A percentile compares a stretch with the other conserved stretches of the same genome.
Evolutionary conservation across 2,113 vertebrate species (phyloP).

Genomic region (Phyllopteryx taeniolatus): DNA sequence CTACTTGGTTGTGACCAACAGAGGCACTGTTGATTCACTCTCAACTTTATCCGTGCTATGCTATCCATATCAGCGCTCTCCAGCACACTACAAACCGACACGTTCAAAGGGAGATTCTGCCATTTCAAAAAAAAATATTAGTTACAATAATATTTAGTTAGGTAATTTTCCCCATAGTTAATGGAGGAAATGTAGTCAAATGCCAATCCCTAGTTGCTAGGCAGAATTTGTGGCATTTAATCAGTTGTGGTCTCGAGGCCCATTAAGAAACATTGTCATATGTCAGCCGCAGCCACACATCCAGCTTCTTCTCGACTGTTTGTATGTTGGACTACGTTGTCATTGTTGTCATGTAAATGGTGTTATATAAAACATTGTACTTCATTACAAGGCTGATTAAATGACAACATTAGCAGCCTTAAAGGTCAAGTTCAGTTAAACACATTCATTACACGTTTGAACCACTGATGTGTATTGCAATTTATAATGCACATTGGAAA

Average conservation of each 20-base stretch:
- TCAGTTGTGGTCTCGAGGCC: not conserved
- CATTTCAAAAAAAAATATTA: too few species aligned
- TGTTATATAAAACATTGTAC: not conserved
- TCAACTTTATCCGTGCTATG: not conserved
- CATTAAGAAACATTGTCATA: not conserved
- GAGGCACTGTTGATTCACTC: not conserved
- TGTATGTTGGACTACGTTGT: not conserved
- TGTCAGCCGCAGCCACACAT: not conserved
- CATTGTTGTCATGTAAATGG: too few species aligned
- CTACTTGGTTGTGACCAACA: not conserved
- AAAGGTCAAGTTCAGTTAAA: not conserved
- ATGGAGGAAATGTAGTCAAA: not conserved
- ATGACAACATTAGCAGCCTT: not conserved
- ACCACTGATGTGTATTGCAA: too few species aligned
- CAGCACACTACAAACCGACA: too few species aligned
- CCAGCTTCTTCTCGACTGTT: not conserved
- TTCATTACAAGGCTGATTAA: not conserved
- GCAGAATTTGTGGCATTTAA: not conserved
- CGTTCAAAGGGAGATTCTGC: too few species aligned
- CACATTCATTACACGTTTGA: too few species aligned
- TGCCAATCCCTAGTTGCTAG: not conserved
- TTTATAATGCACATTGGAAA: not conserved
- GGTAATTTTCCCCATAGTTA: too few species aligned
- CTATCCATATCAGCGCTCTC: not conserved
- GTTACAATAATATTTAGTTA: too few species aligned